Evolutionary conservation across 2,888 invertebrate species (phyloP), one percentile per base, ranked within the genome.

Genomic region (Arge pagana): DNA sequence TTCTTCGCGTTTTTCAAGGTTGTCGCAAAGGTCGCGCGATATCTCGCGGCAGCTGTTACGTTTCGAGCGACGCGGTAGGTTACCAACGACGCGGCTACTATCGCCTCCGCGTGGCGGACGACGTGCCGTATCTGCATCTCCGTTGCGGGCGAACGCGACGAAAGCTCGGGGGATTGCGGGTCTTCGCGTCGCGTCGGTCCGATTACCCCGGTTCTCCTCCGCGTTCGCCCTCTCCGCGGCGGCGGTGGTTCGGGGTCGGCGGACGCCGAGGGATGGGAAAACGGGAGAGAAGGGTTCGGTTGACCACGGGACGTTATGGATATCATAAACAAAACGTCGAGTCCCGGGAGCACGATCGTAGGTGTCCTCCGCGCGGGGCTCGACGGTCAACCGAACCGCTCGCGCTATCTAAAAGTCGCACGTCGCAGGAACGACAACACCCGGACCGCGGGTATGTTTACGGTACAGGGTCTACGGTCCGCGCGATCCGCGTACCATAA

Each of bases 91-190:
- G n/a, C n/a, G n/a, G n/a, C n/a, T n/a, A n/a, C n/a, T n/a, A n/a
- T n/a, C n/a, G n/a, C n/a, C n/a, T n/a, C n/a, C n/a, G n/a, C 23
- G 11, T 19, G 56, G 61, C 59, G 64, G 63, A 52, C 65, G 63
- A 74, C 75, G 75, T 76, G 75, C 75, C 73, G 74, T 76, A 76
- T 76, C 75, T 70, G 66, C 62, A 6, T 42, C 52, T 58, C 58
- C 50, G 51, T 18, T 56, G 49, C 48, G 51, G 54, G 54, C 61
- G 41, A 52, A 57, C 54, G 53, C 62, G 60, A 11, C 16, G 16
- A 65, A 59, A 48, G 57, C 56, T 52, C 61, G 60, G 58, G 65
- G 70, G 69, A 70, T 70, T 69, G 68, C 61, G 60, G 59, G n/a
- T n/a, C n/a, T n/a, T n/a, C n/a, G n/a, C n/a, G n/a, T n/a, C n/a